Evolutionary conservation across 2,888 invertebrate species (phyloP).

Genomic region (Leptopterna dolabrata): DNA sequence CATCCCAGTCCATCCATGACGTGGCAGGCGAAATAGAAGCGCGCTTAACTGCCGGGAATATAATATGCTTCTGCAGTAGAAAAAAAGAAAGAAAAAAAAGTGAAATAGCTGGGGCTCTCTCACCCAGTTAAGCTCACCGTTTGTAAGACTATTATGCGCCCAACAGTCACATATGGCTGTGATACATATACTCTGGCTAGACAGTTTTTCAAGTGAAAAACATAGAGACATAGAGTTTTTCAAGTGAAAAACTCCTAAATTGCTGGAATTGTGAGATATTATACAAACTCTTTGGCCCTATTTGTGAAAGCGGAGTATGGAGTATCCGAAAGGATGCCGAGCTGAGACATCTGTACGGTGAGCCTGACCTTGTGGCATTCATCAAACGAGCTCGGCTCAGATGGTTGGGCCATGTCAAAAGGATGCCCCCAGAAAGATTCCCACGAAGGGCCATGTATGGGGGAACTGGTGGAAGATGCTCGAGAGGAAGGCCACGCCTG

Average conservation of each 20-base stretch:
- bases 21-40: no score
- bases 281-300: neutral
- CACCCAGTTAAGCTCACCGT: no score
- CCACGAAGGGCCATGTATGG: neutral
- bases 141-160: neutral
- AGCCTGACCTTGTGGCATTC: neutral
- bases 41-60: no score
- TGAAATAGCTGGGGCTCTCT: no score
- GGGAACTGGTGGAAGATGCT: neutral
- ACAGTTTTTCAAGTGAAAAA: neutral
- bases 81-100: no score
- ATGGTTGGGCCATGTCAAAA: neutral
- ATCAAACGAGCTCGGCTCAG: neutral
- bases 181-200: neutral
- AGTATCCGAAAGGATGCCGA: neutral
- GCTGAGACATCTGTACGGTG: neutral
- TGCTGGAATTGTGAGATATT: neutral
- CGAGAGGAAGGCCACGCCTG: neutral
- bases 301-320: neutral
- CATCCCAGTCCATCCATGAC: no score
- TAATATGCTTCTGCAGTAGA: no score
- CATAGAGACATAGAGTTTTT: no score
- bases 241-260: neutral
- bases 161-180: neutral
- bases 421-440: neutral